Base-by-base conservation (phyloP, 1,140 invertebrate species). In the Harlomillsia oculata region DNA sequence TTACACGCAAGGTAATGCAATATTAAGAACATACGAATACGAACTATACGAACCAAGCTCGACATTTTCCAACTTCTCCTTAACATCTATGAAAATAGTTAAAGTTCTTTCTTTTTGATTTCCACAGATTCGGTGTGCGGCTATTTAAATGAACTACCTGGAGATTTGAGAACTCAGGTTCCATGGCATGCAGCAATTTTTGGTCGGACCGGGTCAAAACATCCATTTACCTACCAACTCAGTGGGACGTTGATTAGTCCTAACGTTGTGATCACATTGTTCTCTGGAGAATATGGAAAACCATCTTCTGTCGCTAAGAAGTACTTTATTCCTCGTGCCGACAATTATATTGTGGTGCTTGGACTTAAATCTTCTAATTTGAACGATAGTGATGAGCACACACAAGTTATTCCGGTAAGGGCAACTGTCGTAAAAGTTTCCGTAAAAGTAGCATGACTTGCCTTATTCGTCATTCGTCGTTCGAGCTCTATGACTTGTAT, bases 131-230 rank as follows among this genome's bases (percentile, higher is more conserved):
- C 20, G 9, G 53, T 36, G 1, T 55, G 53, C 29, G 53, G 53
- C 20, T 46, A 46, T 37, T 6, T 55, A 1, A 43, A 55, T 6
- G 53, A 55, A 36, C 18, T 39, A 1, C 29, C 41, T 5, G 53
- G 43, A 13, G 53, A 55, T 6, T 13, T 55, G 2, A 8, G 53
- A 23, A 55, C 53, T 26, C 45, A 46, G 30, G 30, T 55, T 16
- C 53, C 53, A 30, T 55, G 53, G 53, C 20, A 18, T 2, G 53
- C 53, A 18, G 53, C 34, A 3, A 55, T 55, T 11, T 55, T 55
- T 23, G 41, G 23, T 11, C 11, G 44, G 39, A 34, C 41, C 3
- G 29, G 34, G 5, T 26, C 53, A 0, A 40, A 25, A 13, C 21
- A 20, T 1, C 41, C 44, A 6, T 55, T 32, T 46, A n/a, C 45